A percentile compares a stretch with the other conserved stretches of the same genome.
These are phyloP conservation scores for Neosilurus mollespiculum DNA, from an alignment of 2,797 vertebrate genomes.

Conservation along the genomic window DNA sequence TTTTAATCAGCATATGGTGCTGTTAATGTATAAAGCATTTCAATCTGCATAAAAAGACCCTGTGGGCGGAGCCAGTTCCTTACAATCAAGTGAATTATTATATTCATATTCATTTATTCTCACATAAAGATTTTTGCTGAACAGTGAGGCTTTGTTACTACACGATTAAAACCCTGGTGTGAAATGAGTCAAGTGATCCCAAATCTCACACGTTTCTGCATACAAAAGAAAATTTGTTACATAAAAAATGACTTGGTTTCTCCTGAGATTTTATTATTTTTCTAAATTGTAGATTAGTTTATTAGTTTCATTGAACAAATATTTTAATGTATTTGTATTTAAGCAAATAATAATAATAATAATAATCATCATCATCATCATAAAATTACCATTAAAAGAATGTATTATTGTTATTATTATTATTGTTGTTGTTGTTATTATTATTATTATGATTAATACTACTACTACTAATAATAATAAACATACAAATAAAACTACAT, in stretches of 20 bases:
- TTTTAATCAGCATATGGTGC: not conserved
- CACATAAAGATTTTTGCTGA: not conserved
- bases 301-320: not conserved
- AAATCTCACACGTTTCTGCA: conserved; percentile 25
- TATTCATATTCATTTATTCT: conserved; percentile 9
- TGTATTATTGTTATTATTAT: not conserved
- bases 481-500: not conserved
- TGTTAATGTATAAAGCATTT: not conserved
- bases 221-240: conserved; percentile 31
- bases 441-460: too few relatives aligned
- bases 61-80: not conserved
- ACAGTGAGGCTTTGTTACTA: conserved; percentile 25
- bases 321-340: not conserved
- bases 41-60: not conserved
- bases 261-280: not conserved
- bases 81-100: conserved; percentile 18
- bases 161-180: conserved; percentile 49
- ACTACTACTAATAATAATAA: too few relatives aligned
- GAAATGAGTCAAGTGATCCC: conserved; percentile 39
- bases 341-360: not conserved
- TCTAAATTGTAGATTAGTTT: not conserved
- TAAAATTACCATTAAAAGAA: too few relatives aligned
- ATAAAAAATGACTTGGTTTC: conserved; percentile 39
- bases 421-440: too few relatives aligned
- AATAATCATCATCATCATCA: not conserved